Evolutionary conservation across 2,113 vertebrate species (phyloP), one percentile per base, ranked within the genome.

Genomic region (Scomber colias): DNA sequence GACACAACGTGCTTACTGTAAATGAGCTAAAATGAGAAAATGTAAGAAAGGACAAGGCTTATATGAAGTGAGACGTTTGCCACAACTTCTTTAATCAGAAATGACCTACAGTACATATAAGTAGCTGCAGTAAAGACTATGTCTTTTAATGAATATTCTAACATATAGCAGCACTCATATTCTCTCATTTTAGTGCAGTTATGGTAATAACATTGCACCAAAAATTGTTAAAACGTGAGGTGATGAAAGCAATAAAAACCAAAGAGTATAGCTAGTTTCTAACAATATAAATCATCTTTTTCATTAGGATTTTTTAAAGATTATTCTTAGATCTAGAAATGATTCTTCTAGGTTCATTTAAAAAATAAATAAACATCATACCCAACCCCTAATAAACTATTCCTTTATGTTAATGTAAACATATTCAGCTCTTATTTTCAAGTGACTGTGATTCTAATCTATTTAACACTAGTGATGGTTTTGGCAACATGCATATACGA

Each of bases 401-500:
- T 5, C 15, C 45, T 75, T 59, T 17, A 12, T 46, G 6, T 16
- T 21, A 9, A 9, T 40, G 35, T 40, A 35, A 59, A 56, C 24
- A 73, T n/a, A 54, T 65, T 40, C 45, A 6, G 19, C 17, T 45
- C 15, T 31, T 56, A 12, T n/a, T 27, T 27, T n/a, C 55, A 11
- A 62, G 30, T 40, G n/a, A 54, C 15, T 57, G 2, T 21, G 12
- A 31, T 24, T 62, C 10, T 27, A 24, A 11, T 59, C 46, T 40
- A 55, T 55, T 55, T 11, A 48, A 63, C 3, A 50, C 3, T 44
- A 24, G 5, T 45, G 54, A 40, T 49, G 49, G 54, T 68, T 83
- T 89, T 88, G 86, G 84, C 84, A 86, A 64, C 78, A 81, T 82
- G 79, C 83, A 44, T 11, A 24, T 9, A 40, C 27, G 19, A 71